Conservation (phyloP, 2,113 vertebrate genomes). For the Myanophis thanlyinensis region DNA sequence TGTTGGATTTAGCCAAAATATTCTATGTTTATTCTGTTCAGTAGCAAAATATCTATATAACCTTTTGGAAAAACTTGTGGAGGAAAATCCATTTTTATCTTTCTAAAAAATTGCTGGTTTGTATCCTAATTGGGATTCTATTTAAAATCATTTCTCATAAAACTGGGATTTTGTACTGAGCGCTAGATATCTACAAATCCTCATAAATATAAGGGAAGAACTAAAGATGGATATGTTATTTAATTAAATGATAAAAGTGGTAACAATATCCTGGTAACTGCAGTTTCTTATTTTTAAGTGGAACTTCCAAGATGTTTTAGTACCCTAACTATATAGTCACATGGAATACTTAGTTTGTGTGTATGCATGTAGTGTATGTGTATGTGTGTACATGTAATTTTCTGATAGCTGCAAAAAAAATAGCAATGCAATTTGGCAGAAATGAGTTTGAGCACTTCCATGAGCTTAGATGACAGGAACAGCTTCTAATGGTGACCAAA, state of each 20-base stretch:
- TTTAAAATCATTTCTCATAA: conserved; percentile 24
- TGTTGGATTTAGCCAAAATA: neutral
- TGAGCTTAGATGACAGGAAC: neutral
- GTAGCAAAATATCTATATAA: conserved; percentile 16
- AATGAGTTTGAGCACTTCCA: neutral
- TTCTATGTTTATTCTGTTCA: neutral
- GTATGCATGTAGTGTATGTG: neutral
- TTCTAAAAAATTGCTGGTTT: conserved; percentile 18
- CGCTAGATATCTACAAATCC: neutral
- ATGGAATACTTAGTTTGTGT: neutral
- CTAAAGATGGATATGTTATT: neutral
- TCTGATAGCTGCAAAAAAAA: neutral
- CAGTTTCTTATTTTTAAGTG: neutral
- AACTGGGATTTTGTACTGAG: neutral
- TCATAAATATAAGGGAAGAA: neutral
- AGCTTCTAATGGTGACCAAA: neutral
- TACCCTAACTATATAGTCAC: neutral
- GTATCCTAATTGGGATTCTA: neutral
- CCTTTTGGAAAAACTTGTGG: neutral
- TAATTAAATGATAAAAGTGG: neutral
- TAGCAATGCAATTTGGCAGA: neutral
- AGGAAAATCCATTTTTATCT: conserved; percentile 17
- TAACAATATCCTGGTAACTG: neutral
- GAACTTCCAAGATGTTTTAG: neutral
- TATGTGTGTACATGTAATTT: neutral